Percentiles rank a stretch among this genome's conserved stretches.
Evolutionary conservation across 2,888 invertebrate genomes (phyloP).

Genomic region (Ennomos quercinarius): DNA sequence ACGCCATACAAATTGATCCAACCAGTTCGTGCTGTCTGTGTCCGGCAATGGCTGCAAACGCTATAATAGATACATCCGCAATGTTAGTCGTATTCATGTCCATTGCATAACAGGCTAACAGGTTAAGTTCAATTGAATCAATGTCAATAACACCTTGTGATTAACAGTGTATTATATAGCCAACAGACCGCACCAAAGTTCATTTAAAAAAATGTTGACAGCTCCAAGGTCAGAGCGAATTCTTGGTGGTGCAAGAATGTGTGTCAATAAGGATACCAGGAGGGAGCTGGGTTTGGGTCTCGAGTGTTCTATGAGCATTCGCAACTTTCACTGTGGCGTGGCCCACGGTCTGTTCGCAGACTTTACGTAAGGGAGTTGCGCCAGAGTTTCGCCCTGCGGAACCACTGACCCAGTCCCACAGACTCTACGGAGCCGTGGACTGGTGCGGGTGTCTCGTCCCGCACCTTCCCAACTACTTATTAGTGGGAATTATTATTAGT

Average conservation of each 20-base stretch:
- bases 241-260: slow-evolving; percentile 17
- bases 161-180: slow-evolving; percentile 1
- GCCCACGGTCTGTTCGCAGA: slow-evolving; percentile 61
- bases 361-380: slow-evolving; percentile 84
- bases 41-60: too few relatives aligned
- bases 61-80: too few relatives aligned
- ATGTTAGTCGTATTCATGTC: slow-evolving; percentile 1
- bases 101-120: slow-evolving; percentile 7
- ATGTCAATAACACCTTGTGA: slow-evolving; percentile 28
- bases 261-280: slow-evolving; percentile 39
- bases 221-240: slow-evolving; percentile 27
- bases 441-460: too few relatives aligned
- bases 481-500: too few relatives aligned
- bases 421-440: slow-evolving; percentile 41
- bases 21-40: too few relatives aligned
- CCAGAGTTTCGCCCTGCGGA: slow-evolving; percentile 78
- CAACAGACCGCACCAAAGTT: slow-evolving; percentile 1
- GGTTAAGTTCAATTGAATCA: slow-evolving; percentile 26
- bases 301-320: slow-evolving; percentile 65
- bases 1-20: too few relatives aligned
- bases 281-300: slow-evolving; percentile 49
- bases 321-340: slow-evolving; percentile 74
- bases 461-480: too few relatives aligned
- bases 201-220: slow-evolving; percentile 20
- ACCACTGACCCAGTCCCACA: slow-evolving; percentile 83